A percentile compares a stretch with the other conserved stretches of the same genome.
Evolutionary conservation across 2,797 vertebrate species (phyloP).

Genomic region (Anabacerthia variegaticeps): DNA sequence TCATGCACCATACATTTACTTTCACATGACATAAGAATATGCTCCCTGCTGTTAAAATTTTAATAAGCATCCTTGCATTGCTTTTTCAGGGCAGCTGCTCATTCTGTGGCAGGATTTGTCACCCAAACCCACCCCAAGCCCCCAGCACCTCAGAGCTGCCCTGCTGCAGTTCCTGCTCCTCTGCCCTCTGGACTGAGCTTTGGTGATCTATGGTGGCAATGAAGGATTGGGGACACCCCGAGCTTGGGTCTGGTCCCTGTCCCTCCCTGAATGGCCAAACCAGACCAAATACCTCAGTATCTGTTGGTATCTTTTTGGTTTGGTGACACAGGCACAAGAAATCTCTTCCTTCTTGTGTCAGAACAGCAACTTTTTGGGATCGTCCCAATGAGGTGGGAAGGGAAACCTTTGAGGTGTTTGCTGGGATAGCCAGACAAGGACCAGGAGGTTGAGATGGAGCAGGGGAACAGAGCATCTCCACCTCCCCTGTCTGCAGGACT

Average conservation of each 20-base stretch:
- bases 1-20: neutral
- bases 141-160: neutral
- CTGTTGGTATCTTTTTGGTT: neutral
- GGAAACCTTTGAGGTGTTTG: neutral
- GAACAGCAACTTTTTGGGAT: neutral
- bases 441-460: neutral
- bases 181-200: neutral
- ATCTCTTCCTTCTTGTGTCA: neutral
- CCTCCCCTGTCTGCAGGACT: neutral
- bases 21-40: neutral
- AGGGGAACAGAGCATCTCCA: neutral
- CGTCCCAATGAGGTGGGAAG: neutral
- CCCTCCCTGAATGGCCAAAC: neutral
- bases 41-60: neutral
- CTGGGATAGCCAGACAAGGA: neutral
- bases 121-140: neutral
- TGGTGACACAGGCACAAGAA: neutral
- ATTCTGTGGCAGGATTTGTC: neutral
- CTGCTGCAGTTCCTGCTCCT: neutral
- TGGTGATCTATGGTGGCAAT: fast-evolving
- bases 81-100: neutral
- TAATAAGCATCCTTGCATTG: neutral
- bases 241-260: neutral
- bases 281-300: neutral
- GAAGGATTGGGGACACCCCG: neutral